phyloP scores from a whole-genome alignment of 1,140 invertebrate genomes.

The Chymomyza costata region DNA sequence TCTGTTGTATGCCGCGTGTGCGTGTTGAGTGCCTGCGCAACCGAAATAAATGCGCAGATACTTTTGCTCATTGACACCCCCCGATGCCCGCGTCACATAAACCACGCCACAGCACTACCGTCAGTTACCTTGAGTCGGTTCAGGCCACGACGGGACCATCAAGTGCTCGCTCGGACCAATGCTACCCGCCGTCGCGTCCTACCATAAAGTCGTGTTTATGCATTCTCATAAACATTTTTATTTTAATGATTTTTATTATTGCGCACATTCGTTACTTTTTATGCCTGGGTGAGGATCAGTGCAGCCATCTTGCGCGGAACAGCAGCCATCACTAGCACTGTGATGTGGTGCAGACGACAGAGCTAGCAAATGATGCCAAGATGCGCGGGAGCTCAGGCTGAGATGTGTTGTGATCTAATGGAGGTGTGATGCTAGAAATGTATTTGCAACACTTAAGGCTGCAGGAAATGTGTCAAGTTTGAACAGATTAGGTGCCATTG shows the following conservation, averaged over 20 bases:
- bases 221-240: constrained; percentile 74
- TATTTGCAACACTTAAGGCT: too few species aligned
- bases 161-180: constrained; percentile 32
- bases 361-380: too few species aligned
- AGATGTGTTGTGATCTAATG: too few species aligned
- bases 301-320: neutral
- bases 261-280: constrained; percentile 73
- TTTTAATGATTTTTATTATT: constrained; percentile 74
- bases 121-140: constrained; percentile 5
- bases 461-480: too few species aligned
- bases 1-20: constrained; percentile 9
- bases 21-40: constrained; percentile 27
- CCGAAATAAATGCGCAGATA: constrained; percentile 45
- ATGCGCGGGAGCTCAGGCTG: too few species aligned
- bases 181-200: constrained; percentile 4
- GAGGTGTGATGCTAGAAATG: too few species aligned
- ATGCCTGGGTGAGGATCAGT: constrained; percentile 53
- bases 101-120: too few species aligned
- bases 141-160: constrained; percentile 39
- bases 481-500: too few species aligned
- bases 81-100: constrained; percentile 17
- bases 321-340: too few species aligned
- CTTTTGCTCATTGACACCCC: constrained; percentile 56
- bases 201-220: constrained; percentile 65
- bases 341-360: too few species aligned